phyloP scores from a whole-genome alignment of 1,140 invertebrate genomes.

The Rhagoletis zephyria region DNA sequence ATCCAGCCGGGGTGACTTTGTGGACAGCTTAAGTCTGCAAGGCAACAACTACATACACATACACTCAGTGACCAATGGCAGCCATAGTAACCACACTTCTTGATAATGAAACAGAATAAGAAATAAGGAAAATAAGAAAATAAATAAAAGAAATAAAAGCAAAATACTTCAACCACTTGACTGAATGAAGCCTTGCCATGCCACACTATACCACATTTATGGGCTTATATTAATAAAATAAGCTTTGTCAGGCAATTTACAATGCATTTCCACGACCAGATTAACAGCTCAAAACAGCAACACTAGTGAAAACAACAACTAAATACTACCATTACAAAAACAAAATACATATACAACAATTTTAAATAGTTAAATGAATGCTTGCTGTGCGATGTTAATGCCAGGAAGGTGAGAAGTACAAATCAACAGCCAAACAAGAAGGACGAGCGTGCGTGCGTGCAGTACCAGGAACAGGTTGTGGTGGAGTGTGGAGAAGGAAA shows the following conservation, averaged over 20 bases:
- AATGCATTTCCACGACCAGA: constrained; percentile 73
- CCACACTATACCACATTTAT: constrained; percentile 65
- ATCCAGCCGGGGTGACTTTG: constrained; percentile 70
- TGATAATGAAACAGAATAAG: constrained; percentile 9
- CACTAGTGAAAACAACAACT: neutral
- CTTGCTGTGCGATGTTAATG: constrained; percentile 49
- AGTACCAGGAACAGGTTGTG: neutral
- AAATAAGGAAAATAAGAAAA: neutral
- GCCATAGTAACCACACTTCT: neutral
- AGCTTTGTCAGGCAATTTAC: constrained; percentile 73
- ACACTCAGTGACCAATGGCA: neutral
- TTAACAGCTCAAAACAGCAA: constrained; percentile 60
- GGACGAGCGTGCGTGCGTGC: neutral
- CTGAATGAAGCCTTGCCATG: constrained; percentile 7
- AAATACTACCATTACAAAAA: neutral
- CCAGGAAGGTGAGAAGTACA: constrained; percentile 60
- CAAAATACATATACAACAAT: constrained; percentile 1
- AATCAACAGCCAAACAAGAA: constrained; percentile 62
- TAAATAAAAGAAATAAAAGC: constrained; percentile 28
- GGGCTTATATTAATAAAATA: constrained; percentile 72
- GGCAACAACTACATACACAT: constrained; percentile 33
- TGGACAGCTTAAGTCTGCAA: neutral
- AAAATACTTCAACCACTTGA: neutral
- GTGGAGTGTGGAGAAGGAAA: neutral
- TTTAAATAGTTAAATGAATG: constrained; percentile 30